Percentiles rank a stretch among this genome's conserved stretches.
phyloP scores from a whole-genome alignment of 2,888 invertebrate genomes.

The Erebia ligea region DNA sequence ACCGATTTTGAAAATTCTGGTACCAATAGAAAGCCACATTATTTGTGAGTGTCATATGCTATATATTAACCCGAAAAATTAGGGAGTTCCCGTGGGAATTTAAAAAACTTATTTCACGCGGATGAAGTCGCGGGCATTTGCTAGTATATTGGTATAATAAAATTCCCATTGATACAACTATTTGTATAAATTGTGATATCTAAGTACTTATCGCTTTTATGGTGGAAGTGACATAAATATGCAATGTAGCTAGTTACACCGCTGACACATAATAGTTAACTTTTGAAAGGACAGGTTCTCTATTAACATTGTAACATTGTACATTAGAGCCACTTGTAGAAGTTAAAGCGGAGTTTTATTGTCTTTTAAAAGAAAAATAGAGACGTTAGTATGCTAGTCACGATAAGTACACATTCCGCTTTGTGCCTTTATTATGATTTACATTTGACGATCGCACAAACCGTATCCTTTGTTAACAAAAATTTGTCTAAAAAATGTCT shows the following conservation, averaged over 20 bases:
- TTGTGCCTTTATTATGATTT: conserved; percentile 33
- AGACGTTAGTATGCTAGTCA: conserved; percentile 32
- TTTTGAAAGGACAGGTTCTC: conserved; percentile 1
- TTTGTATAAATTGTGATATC: background rate
- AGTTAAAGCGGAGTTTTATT: conserved; percentile 22
- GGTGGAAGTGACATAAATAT: background rate
- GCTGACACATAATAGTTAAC: background rate
- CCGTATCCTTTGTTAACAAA: conserved; percentile 16
- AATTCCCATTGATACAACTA: background rate
- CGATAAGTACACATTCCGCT: conserved; percentile 24
- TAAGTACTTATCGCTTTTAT: background rate
- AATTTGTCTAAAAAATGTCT: no score
- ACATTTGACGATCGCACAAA: conserved; percentile 22
- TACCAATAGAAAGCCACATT: no score
- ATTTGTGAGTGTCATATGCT: no score
- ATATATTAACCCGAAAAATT: no score
- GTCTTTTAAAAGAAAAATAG: conserved; percentile 26
- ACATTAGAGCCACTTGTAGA: conserved; percentile 7
- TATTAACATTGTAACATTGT: conserved; percentile 9
- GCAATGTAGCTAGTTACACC: background rate
- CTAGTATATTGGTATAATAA: no score
- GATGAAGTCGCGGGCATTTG: no score
- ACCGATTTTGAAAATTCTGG: no score
- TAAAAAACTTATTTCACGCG: no score
- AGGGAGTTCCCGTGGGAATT: no score